These are phyloP conservation scores for Lasioglossum lativentre DNA, from an alignment of 2,888 invertebrate species.

Conservation along the genomic window DNA sequence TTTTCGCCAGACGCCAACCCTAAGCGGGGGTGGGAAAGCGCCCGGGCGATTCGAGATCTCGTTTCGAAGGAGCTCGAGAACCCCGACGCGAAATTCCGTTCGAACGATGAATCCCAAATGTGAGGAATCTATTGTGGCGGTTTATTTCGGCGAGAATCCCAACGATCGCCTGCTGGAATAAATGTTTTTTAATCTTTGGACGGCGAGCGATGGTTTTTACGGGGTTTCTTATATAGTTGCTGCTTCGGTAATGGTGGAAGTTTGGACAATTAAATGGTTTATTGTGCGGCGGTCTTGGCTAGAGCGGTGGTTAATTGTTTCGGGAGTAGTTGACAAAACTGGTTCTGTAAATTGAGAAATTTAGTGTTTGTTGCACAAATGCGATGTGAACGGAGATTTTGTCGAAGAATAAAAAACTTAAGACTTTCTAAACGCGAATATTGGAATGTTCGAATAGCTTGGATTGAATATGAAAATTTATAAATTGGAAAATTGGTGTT, in stretches of 20 bases:
- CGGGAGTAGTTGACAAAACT: neutral
- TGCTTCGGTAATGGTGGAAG: neutral
- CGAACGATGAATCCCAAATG: neutral
- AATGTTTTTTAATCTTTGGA: neutral
- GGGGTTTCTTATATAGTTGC: neutral
- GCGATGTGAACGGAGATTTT: neutral
- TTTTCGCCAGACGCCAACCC: slow-evolving; percentile 28
- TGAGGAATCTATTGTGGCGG: neutral
- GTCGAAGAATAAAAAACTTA: neutral
- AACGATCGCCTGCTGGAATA: neutral
- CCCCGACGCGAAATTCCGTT: neutral
- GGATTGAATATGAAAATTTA: neutral
- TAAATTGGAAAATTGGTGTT: neutral
- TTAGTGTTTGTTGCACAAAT: neutral
- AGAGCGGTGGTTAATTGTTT: neutral
- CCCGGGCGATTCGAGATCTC: neutral
- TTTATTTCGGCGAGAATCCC: neutral
- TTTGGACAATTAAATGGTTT: neutral
- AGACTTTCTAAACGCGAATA: neutral
- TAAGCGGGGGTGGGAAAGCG: neutral
- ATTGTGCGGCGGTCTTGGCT: neutral
- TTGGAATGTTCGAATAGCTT: neutral
- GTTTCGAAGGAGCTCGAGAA: neutral
- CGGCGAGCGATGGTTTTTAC: neutral
- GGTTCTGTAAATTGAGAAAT: neutral